Percentiles rank a stretch among this genome's conserved stretches.
Evolutionary conservation across 2,797 vertebrate genomes (phyloP).

Genomic region (Glyptemys insculpta): DNA sequence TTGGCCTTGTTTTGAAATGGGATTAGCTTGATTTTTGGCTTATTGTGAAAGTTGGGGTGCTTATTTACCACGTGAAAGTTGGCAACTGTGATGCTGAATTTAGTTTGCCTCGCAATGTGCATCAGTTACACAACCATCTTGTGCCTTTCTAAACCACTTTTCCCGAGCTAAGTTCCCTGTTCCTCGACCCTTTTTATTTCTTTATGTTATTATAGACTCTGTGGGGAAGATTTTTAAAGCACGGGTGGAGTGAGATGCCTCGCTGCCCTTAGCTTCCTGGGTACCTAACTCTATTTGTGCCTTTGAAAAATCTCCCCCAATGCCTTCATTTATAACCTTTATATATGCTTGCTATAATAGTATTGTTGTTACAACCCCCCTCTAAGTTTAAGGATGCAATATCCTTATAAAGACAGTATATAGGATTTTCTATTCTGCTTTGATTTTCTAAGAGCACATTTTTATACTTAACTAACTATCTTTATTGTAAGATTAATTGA

Average conservation of each 20-base stretch:
- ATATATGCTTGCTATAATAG: background rate
- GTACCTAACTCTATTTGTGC: background rate
- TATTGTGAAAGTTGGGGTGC: no score
- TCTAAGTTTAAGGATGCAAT: background rate
- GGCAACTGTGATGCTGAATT: background rate
- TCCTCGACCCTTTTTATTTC: constrained; percentile 36
- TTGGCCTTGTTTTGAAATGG: no score
- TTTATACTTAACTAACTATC: background rate
- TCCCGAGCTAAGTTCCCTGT: constrained; percentile 37
- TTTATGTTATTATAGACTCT: constrained; percentile 6
- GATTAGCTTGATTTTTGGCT: no score
- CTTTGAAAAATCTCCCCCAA: background rate
- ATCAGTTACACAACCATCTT: constrained; percentile 15
- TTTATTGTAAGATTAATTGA: background rate
- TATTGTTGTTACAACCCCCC: no score
- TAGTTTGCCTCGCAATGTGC: constrained; percentile 10
- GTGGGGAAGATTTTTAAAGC: constrained; percentile 37
- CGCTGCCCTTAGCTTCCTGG: background rate
- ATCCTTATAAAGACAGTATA: background rate
- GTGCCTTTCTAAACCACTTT: constrained; percentile 48
- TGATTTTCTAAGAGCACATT: background rate
- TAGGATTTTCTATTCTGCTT: background rate
- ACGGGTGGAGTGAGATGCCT: constrained; percentile 44
- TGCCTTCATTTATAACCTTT: background rate
- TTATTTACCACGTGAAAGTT: no score